Evolutionary conservation across 2,888 invertebrate species (phyloP).

Genomic region (Plutella xylostella): DNA sequence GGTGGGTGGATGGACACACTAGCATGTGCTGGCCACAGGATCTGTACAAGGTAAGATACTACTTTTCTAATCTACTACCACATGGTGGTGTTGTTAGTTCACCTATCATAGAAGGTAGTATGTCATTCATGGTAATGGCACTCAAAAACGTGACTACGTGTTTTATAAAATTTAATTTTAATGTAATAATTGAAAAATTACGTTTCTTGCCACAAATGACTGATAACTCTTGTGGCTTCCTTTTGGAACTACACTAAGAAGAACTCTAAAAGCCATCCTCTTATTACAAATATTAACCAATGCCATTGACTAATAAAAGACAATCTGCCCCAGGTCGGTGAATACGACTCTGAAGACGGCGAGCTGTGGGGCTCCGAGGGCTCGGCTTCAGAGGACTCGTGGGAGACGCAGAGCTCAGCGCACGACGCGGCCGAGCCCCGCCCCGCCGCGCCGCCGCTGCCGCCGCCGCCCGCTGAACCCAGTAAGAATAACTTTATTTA

Average conservation of each 20-base stretch:
- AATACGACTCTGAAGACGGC: slow-evolving; percentile 82
- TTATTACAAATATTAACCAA: no score
- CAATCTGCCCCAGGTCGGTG: slow-evolving; percentile 76
- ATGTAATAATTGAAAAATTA: no score
- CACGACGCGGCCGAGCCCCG: slow-evolving; percentile 32
- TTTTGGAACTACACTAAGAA: no score
- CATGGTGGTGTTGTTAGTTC: no score
- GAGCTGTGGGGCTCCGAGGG: slow-evolving; percentile 79
- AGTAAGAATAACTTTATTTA: no score
- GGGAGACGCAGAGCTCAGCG: slow-evolving; percentile 84
- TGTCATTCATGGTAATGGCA: neutral
- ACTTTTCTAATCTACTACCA: neutral
- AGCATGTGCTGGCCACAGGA: slow-evolving; percentile 95
- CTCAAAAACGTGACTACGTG: neutral
- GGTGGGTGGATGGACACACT: slow-evolving; percentile 89
- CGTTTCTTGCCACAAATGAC: no score
- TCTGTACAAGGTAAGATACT: slow-evolving; percentile 74
- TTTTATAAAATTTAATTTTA: no score
- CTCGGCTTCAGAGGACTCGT: slow-evolving; percentile 78
- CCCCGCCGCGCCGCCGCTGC: slow-evolving; percentile 23
- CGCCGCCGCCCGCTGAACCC: slow-evolving; percentile 6
- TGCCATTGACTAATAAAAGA: no score
- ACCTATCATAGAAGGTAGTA: no score
- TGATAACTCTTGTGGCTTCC: no score
- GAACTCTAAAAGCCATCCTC: no score